phyloP scores from a whole-genome alignment of 2,113 vertebrate species.

The Misgurnus mizolepis region DNA sequence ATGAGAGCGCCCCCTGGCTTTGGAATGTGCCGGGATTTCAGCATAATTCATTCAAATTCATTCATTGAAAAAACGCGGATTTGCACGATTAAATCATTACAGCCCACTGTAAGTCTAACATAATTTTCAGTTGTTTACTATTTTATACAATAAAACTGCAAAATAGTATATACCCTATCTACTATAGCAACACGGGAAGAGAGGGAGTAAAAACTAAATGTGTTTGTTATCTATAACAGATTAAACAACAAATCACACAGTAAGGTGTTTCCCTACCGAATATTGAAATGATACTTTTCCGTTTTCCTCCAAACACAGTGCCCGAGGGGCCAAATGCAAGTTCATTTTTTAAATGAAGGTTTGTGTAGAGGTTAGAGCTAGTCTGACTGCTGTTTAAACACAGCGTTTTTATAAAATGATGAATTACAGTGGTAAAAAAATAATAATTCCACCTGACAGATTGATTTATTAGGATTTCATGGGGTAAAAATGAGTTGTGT shows the following conservation, averaged over 20 bases:
- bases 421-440: background rate
- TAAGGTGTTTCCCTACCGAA: background rate
- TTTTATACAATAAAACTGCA: background rate
- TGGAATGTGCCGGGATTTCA: no score
- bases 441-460: slow-evolving; percentile 10
- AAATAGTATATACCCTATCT: background rate
- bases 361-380: background rate
- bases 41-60: no score
- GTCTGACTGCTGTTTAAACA: slow-evolving; percentile 2
- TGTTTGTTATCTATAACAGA: background rate
- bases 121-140: background rate
- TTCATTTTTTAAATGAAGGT: background rate
- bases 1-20: no score
- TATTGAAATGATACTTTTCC: background rate
- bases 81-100: no score
- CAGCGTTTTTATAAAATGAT: background rate
- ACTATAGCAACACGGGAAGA: background rate
- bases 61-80: no score
- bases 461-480: slow-evolving; percentile 23
- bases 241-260: background rate
- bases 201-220: no score
- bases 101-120: background rate
- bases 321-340: background rate
- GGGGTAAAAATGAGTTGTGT: background rate
- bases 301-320: background rate